These are phyloP conservation scores for Galago senegalensis DNA, from an alignment of 2,797 vertebrate species.

Conservation along the genomic window DNA sequence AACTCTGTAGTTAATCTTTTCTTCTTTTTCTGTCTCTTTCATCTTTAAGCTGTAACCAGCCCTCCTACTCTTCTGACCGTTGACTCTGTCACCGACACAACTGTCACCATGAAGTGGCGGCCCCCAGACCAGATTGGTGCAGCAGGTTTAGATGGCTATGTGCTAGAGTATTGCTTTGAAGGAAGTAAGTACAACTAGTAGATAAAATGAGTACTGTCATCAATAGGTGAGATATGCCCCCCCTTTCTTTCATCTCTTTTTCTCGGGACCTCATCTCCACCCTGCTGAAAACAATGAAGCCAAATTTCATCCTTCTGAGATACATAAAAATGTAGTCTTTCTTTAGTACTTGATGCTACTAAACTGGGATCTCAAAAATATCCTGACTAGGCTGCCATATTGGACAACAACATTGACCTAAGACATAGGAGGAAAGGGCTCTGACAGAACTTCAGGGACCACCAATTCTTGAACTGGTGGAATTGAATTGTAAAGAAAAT, in stretches of 20 bases:
- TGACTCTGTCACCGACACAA: conserved; percentile 95
- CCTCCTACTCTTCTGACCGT: conserved; percentile 97
- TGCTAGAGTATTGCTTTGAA: conserved; percentile 98
- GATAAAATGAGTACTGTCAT: not conserved
- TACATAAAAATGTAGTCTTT: conserved; percentile 43
- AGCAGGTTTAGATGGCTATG: conserved; percentile 97
- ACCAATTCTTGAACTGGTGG: not conserved
- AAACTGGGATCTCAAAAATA: conserved; percentile 44
- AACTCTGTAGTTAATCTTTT: not conserved
- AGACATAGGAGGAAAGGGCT: not conserved
- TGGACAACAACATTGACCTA: not conserved
- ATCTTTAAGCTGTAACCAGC: conserved; percentile 96
- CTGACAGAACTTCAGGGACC: not conserved
- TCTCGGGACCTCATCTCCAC: conserved; percentile 33
- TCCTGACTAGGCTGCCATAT: not conserved
- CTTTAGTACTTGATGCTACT: not conserved
- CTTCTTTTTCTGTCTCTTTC: conserved; percentile 49
- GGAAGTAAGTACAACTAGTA: conserved; percentile 93
- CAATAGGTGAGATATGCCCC: conserved; percentile 80
- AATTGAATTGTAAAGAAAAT: not conserved
- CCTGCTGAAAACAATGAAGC: conserved; percentile 40
- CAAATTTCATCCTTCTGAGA: conserved; percentile 63
- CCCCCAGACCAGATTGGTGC: conserved; percentile 98
- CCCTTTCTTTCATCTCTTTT: conserved; percentile 65
- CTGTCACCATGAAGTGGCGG: conserved; percentile 98